Evolutionary conservation across 2,113 vertebrate species (phyloP).

Genomic region (Rana temporaria): DNA sequence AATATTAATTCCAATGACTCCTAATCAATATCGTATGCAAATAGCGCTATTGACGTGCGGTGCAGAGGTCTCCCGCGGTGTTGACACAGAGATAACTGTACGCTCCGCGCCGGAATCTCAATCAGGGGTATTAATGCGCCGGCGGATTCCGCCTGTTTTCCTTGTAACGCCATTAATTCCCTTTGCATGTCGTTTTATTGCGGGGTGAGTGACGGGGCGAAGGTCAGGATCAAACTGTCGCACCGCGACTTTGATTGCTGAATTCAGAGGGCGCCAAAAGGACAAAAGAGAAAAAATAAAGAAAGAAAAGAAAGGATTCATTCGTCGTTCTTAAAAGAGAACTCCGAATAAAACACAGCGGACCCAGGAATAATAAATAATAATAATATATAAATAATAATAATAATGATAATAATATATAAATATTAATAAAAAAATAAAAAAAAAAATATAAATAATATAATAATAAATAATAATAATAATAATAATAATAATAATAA

Average conservation of each 20-base stretch:
- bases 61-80: slow-evolving; percentile 80
- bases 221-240: background rate
- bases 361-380: too few relatives aligned
- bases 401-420: too few relatives aligned
- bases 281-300: too few relatives aligned
- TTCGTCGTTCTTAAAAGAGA: too few relatives aligned
- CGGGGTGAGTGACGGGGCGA: slow-evolving; percentile 22
- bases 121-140: slow-evolving; percentile 61
- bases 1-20: slow-evolving; percentile 82
- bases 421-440: too few relatives aligned
- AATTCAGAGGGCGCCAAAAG: background rate
- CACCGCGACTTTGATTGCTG: background rate
- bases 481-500: too few relatives aligned
- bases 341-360: too few relatives aligned
- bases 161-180: slow-evolving; percentile 40
- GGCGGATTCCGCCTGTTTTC: slow-evolving; percentile 9
- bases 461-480: too few relatives aligned
- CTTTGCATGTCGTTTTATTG: slow-evolving; percentile 39
- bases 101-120: slow-evolving; percentile 80
- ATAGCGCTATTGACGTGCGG: slow-evolving; percentile 84
- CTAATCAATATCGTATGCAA: slow-evolving; percentile 94
- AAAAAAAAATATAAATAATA: too few relatives aligned
- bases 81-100: slow-evolving; percentile 75
- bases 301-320: too few relatives aligned
- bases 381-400: too few relatives aligned